Percentiles rank a stretch among this genome's conserved stretches.
phyloP scores from a whole-genome alignment of 2,888 invertebrate species.

The Callimorpha dominula region DNA sequence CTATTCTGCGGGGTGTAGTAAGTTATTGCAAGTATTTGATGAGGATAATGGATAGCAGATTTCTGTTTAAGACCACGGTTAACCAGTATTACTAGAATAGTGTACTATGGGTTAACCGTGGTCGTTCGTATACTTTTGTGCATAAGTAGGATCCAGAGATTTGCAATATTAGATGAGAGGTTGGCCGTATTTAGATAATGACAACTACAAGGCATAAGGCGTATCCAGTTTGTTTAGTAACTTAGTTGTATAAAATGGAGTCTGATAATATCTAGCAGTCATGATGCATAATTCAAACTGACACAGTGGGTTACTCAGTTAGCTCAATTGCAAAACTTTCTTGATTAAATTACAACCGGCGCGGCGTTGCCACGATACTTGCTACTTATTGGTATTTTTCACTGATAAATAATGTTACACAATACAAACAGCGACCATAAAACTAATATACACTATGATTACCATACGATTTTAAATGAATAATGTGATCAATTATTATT shows the following conservation, averaged over 20 bases:
- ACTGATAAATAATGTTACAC: background rate
- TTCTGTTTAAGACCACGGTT: no score
- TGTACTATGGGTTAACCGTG: no score
- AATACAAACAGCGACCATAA: background rate
- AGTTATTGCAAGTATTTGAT: no score
- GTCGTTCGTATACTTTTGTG: background rate
- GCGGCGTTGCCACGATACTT: background rate
- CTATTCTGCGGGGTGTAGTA: no score
- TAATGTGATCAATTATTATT: background rate
- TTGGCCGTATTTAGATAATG: background rate
- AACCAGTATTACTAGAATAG: no score
- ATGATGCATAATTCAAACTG: background rate
- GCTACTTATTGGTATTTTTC: background rate
- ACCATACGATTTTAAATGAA: background rate
- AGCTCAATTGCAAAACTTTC: background rate
- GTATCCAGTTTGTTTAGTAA: no score
- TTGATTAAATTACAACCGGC: background rate
- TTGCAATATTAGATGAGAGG: background rate
- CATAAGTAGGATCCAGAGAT: background rate
- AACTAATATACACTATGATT: background rate
- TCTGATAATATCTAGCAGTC: no score
- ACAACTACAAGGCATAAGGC: no score
- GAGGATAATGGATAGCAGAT: no score
- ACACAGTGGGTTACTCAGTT: background rate
- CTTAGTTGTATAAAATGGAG: no score